phyloP scores from a whole-genome alignment of 2,888 invertebrate genomes.

The Sesia bembeciformis region DNA sequence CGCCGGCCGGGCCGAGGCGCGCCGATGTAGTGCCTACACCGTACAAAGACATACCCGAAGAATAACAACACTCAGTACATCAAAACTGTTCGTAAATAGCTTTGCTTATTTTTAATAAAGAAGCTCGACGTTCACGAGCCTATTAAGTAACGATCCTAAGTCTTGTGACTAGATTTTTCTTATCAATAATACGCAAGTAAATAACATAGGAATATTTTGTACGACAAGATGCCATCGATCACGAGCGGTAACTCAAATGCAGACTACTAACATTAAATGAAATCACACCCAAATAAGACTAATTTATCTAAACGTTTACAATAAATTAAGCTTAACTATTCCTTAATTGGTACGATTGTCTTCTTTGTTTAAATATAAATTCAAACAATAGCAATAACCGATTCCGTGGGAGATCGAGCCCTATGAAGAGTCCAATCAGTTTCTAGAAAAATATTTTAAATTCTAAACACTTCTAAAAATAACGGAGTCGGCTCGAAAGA shows the following conservation, averaged over 20 bases:
- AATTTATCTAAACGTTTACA: slow-evolving; percentile 40
- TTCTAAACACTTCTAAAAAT: slow-evolving; percentile 62
- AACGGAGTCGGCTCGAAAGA: slow-evolving; percentile 62
- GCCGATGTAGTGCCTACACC: no score
- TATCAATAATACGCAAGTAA: slow-evolving; percentile 68
- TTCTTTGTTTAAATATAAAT: slow-evolving; percentile 26
- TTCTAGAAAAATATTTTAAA: slow-evolving; percentile 67
- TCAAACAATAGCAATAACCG: slow-evolving; percentile 49
- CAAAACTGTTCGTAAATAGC: not conserved
- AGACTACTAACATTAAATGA: slow-evolving; percentile 61
- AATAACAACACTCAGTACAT: not conserved
- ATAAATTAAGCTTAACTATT: slow-evolving; percentile 62
- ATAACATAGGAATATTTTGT: slow-evolving; percentile 74
- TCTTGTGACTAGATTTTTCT: slow-evolving; percentile 73
- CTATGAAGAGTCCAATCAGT: slow-evolving; percentile 49
- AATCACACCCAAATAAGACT: slow-evolving; percentile 64
- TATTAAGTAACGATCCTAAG: slow-evolving; percentile 66
- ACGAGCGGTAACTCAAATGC: slow-evolving; percentile 75
- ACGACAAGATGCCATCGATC: slow-evolving; percentile 74
- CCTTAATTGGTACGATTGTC: slow-evolving; percentile 49
- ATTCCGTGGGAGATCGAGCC: slow-evolving; percentile 68
- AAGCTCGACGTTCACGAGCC: slow-evolving; percentile 59
- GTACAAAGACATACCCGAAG: no score
- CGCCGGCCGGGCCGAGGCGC: no score
- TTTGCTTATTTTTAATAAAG: slow-evolving; percentile 29